Conservation (phyloP, 2,113 vertebrate species). For the Campylomormyrus tamandua region DNA sequence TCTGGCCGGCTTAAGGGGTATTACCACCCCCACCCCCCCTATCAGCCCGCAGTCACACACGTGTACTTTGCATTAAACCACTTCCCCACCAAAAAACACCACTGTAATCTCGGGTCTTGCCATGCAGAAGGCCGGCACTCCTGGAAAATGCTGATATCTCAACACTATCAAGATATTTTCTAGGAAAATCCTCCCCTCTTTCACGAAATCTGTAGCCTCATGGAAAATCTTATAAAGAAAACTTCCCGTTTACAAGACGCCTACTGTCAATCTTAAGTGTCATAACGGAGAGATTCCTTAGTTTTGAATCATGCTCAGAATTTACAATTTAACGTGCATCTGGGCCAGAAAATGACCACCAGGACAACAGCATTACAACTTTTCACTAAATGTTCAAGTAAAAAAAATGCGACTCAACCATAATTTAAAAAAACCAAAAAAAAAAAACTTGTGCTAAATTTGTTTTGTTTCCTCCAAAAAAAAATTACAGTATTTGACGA, state of each 20-base stretch:
- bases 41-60: background rate
- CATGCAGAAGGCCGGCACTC: background rate
- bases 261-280: background rate
- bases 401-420: background rate
- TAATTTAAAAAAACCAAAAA: background rate
- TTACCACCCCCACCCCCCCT: background rate
- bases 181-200: background rate
- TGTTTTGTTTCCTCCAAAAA: background rate
- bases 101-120: background rate
- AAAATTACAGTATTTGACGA: background rate
- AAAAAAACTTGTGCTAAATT: background rate
- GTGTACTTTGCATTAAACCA: background rate
- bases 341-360: background rate
- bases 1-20: constrained; percentile 21
- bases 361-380: background rate
- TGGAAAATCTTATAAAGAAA: background rate
- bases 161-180: background rate
- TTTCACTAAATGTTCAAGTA: background rate
- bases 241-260: background rate
- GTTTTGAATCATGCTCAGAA: background rate
- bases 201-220: background rate
- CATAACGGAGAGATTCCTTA: background rate
- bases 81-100: background rate
- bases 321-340: background rate
- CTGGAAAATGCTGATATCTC: background rate